Percentiles rank a stretch among this genome's conserved stretches.
Conservation (phyloP, 2,888 invertebrate species). For the Agonopterix arenella region DNA sequence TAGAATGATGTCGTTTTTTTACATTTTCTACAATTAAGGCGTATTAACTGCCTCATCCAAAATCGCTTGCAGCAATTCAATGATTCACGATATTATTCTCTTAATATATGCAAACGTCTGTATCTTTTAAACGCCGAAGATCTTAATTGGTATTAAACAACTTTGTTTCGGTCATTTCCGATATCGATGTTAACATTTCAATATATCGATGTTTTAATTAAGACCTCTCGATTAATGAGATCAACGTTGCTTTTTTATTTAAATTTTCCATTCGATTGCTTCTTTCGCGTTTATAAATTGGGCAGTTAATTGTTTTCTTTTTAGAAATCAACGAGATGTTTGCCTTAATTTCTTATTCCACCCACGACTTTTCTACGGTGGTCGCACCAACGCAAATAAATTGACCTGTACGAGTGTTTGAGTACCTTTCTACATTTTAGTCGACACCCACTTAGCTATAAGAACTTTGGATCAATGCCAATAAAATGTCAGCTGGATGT, state of each 20-base stretch:
- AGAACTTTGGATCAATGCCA: too few relatives aligned
- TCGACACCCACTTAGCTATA: too few relatives aligned
- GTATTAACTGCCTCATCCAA: conserved; percentile 1
- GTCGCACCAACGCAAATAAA: too few relatives aligned
- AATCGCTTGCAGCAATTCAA: not conserved
- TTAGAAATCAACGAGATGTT: conserved; percentile 1
- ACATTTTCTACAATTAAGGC: too few relatives aligned
- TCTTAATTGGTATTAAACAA: conserved; percentile 35
- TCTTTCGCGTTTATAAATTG: conserved; percentile 7
- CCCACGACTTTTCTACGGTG: not conserved
- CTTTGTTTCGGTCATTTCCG: conserved; percentile 21
- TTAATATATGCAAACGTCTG: conserved; percentile 20
- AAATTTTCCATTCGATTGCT: not conserved
- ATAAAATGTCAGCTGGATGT: too few relatives aligned
- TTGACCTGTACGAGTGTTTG: too few relatives aligned
- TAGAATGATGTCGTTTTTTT: too few relatives aligned
- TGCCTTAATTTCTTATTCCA: not conserved
- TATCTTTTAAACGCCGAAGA: conserved; percentile 17
- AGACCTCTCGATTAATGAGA: conserved; percentile 12
- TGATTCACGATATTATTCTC: conserved; percentile 8
- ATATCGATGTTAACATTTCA: conserved; percentile 37
- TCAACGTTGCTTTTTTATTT: conserved; percentile 5
- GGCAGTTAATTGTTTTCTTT: conserved; percentile 4
- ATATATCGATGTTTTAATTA: conserved; percentile 28
- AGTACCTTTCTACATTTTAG: too few relatives aligned